Conservation (phyloP, 2,888 invertebrate species). For the Marasmarcha lunaedactyla region DNA sequence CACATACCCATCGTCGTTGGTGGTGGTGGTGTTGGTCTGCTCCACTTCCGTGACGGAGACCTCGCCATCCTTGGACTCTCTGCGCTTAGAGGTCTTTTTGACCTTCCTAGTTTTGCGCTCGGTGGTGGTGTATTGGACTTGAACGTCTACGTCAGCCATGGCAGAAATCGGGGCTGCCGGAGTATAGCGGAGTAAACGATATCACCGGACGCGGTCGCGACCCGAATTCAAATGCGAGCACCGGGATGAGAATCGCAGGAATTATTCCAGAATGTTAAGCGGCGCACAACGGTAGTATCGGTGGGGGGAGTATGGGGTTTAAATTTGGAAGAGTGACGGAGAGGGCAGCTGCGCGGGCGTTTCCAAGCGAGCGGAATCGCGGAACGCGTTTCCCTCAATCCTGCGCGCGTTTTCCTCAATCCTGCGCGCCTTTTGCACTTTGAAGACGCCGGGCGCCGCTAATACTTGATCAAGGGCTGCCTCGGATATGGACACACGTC, state of each 20-base stretch:
- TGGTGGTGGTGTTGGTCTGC: slow-evolving; percentile 73
- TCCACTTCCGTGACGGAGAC: slow-evolving; percentile 86
- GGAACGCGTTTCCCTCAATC: neutral
- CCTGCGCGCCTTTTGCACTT: neutral
- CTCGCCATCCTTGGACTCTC: slow-evolving; percentile 81
- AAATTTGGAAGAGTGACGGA: slow-evolving; percentile 71
- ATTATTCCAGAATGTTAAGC: slow-evolving; percentile 70
- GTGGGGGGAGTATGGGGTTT: slow-evolving; percentile 67
- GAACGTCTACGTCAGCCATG: slow-evolving; percentile 93
- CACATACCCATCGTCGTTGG: slow-evolving; percentile 88
- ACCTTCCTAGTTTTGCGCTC: slow-evolving; percentile 94
- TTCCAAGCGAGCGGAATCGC: slow-evolving; percentile 28
- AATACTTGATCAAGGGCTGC: slow-evolving; percentile 11
- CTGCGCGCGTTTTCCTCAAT: neutral
- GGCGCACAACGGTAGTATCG: slow-evolving; percentile 33
- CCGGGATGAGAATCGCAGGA: slow-evolving; percentile 61
- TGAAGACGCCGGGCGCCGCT: slow-evolving; percentile 8
- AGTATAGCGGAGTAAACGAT: slow-evolving; percentile 33
- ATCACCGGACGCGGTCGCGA: slow-evolving; percentile 68
- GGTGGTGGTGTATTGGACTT: slow-evolving; percentile 87
- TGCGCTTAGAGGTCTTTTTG: slow-evolving; percentile 83
- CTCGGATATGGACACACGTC: slow-evolving; percentile 14
- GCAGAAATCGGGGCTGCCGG: slow-evolving; percentile 30
- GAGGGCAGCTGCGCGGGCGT: slow-evolving; percentile 70
- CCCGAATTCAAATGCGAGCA: slow-evolving; percentile 69